A percentile compares a stretch with the other conserved stretches of the same genome.
Evolutionary conservation across 2,113 vertebrate species (phyloP).

Genomic region (Oriolus oriolus): DNA sequence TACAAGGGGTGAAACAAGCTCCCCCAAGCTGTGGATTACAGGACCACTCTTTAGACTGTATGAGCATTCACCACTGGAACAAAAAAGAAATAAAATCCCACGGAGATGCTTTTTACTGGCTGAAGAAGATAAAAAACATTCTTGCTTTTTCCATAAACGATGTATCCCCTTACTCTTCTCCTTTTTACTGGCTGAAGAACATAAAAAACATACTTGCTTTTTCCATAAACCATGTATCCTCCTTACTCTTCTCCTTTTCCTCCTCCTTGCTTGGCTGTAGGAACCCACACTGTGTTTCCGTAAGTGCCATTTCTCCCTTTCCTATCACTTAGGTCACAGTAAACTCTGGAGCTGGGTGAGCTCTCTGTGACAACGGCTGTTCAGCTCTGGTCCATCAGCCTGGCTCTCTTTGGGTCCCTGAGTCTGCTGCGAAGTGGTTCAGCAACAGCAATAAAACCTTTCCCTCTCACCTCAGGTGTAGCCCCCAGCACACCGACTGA

Average conservation of each 20-base stretch:
- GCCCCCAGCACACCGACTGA: rapidly evolving
- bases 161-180: background rate
- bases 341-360: background rate
- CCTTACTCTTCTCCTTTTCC: background rate
- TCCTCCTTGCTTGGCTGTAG: background rate
- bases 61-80: background rate
- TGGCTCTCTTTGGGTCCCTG: background rate
- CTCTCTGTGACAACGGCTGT: rapidly evolving
- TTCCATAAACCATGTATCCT: background rate
- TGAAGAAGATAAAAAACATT: background rate
- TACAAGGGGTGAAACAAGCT: background rate
- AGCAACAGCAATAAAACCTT: background rate
- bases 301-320: background rate
- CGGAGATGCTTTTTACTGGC: background rate
- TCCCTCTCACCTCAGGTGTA: background rate
- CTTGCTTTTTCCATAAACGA: background rate
- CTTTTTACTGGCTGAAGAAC: background rate
- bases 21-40: background rate
- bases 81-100: background rate
- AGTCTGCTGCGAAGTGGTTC: background rate
- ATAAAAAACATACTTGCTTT: background rate
- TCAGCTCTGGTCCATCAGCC: background rate
- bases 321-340: background rate
- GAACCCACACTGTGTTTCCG: background rate
- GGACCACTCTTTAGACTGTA: background rate